A percentile compares a stretch with the other conserved stretches of the same genome.
Conservation (phyloP, 2,113 vertebrate genomes). For the Pyxicephalus adspersus region DNA sequence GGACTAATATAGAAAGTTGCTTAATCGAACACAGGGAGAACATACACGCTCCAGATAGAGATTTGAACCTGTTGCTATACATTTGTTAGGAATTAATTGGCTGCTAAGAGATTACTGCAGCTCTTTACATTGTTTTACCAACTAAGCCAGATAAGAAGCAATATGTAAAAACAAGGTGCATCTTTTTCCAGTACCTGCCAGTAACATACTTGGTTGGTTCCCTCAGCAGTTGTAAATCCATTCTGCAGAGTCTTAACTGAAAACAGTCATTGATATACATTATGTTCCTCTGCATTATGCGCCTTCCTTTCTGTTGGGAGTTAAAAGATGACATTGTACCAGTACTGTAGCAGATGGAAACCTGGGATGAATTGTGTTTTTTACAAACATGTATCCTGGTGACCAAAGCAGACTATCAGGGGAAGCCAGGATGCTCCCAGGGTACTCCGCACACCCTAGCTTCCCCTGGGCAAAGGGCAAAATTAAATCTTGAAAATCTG, state of each 20-base stretch:
- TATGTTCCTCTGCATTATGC: slow-evolving; percentile 38
- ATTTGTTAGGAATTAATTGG: too few relatives aligned
- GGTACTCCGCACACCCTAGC: too few relatives aligned
- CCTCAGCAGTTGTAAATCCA: slow-evolving; percentile 47
- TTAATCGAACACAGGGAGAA: too few relatives aligned
- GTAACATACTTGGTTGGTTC: slow-evolving; percentile 3
- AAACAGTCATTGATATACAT: slow-evolving; percentile 47
- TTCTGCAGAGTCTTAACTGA: slow-evolving; percentile 44
- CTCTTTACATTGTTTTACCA: background rate
- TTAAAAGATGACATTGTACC: slow-evolving; percentile 47
- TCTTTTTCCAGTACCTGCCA: background rate
- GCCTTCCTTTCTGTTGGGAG: slow-evolving; percentile 43
- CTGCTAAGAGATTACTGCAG: background rate
- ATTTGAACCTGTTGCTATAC: too few relatives aligned
- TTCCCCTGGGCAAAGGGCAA: too few relatives aligned
- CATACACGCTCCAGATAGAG: too few relatives aligned
- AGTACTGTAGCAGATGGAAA: slow-evolving; percentile 23
- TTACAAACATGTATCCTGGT: too few relatives aligned
- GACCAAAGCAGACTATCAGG: too few relatives aligned
- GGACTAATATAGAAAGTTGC: too few relatives aligned
- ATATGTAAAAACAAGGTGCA: background rate
- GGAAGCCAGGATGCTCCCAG: too few relatives aligned
- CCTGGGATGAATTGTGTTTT: slow-evolving; percentile 12
- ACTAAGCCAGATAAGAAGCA: too few relatives aligned
- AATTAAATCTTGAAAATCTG: too few relatives aligned